Evolutionary conservation across 2,113 vertebrate species (phyloP).

Genomic region (Ivindomyrus marchei): DNA sequence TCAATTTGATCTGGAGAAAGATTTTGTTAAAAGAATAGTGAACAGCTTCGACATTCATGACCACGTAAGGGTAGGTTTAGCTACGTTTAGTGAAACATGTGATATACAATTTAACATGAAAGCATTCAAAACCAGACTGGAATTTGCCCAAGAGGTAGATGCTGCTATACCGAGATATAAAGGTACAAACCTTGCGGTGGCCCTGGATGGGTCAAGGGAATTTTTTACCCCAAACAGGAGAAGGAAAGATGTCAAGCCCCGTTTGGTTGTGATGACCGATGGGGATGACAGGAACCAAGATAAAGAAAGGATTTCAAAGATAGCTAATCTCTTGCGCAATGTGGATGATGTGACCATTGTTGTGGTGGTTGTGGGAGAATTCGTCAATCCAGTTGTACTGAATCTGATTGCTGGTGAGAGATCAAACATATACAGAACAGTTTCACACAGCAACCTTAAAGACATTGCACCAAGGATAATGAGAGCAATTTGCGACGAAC

Average conservation of each 20-base stretch:
- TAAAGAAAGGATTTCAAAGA: neutral
- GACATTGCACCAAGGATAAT: neutral
- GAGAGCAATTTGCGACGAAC: neutral
- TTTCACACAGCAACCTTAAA: neutral
- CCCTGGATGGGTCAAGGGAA: neutral
- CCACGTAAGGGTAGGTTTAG: neutral
- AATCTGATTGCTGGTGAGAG: neutral
- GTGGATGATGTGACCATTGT: neutral
- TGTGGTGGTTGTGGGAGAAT: neutral
- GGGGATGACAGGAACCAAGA: neutral
- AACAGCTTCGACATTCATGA: neutral
- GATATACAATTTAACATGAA: neutral
- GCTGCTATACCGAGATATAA: neutral
- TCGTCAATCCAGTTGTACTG: neutral
- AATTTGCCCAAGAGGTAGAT: neutral
- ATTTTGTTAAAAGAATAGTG: neutral
- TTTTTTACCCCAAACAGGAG: neutral
- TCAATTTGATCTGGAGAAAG: slow-evolving; percentile 36
- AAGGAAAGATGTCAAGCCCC: neutral
- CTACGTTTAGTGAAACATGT: neutral
- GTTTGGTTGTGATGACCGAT: slow-evolving; percentile 9
- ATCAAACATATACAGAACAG: neutral
- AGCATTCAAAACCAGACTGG: neutral
- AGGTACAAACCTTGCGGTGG: neutral
- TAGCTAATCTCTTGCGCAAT: neutral